Percentiles rank a stretch among this genome's conserved stretches.
Conservation (phyloP, 2,113 vertebrate species). For the Ameiurus melas region DNA sequence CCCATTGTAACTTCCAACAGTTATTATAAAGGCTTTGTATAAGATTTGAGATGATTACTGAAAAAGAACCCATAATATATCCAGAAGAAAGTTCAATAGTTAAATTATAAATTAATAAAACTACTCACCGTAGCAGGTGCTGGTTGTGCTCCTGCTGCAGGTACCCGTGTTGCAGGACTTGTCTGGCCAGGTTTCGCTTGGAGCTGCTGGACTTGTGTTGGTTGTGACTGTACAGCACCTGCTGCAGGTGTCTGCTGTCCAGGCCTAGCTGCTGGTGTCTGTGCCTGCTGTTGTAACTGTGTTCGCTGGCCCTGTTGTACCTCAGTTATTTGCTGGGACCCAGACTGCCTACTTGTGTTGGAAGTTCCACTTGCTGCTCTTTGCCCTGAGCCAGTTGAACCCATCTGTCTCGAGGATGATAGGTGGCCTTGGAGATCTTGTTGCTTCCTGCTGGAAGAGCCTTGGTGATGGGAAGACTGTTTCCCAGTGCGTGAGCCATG, state of each 20-base stretch:
- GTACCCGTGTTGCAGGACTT: conserved; percentile 52
- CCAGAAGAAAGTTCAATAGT: not conserved
- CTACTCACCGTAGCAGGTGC: conserved; percentile 57
- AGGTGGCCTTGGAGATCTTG: conserved; percentile 68
- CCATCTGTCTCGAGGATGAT: conserved; percentile 56
- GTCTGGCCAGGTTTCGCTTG: conserved; percentile 71
- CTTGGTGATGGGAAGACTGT: conserved; percentile 65
- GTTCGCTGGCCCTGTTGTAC: conserved; percentile 67
- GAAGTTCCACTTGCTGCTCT: conserved; percentile 66
- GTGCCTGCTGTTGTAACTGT: conserved; percentile 70
- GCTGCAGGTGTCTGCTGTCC: conserved; percentile 62
- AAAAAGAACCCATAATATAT: not conserved
- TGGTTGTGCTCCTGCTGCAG: conserved; percentile 61
- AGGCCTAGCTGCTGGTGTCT: conserved; percentile 65
- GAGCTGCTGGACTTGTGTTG: conserved; percentile 64
- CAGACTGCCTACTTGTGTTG: conserved; percentile 58
- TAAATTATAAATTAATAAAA: not conserved
- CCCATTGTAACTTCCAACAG: not conserved
- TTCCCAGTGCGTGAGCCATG: conserved; percentile 70
- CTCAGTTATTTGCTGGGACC: conserved; percentile 39
- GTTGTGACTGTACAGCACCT: conserved; percentile 65
- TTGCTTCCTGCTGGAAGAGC: conserved; percentile 61
- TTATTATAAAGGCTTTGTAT: not conserved
- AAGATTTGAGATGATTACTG: not conserved
- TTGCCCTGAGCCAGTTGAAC: conserved; percentile 45